Conservation (phyloP, 2,113 vertebrate species). For the Candoia aspera region DNA sequence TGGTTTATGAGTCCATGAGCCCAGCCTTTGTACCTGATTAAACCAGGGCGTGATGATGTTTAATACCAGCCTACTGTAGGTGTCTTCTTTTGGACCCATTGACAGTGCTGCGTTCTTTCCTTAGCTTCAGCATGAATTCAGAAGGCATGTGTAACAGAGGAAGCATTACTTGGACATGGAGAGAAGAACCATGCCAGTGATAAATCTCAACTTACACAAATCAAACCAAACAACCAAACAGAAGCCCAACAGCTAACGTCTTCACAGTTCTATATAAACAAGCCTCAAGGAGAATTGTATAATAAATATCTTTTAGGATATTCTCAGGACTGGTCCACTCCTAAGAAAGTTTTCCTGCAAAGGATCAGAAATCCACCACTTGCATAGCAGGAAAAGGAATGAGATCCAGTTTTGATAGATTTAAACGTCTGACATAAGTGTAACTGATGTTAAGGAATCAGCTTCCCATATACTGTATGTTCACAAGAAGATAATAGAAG, state of each 20-base stretch:
- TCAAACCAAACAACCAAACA: background rate
- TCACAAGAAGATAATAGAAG: background rate
- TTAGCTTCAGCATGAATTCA: background rate
- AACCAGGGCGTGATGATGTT: background rate
- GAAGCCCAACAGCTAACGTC: background rate
- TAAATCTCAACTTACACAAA: background rate
- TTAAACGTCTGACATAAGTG: background rate
- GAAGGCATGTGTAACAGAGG: background rate
- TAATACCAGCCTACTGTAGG: background rate
- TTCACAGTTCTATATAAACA: background rate
- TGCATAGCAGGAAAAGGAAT: background rate
- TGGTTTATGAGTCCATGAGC: too few relatives aligned
- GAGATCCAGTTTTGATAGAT: background rate
- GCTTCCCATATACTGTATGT: background rate
- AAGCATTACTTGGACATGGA: background rate
- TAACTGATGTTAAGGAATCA: background rate
- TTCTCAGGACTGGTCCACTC: background rate
- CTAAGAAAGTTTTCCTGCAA: background rate
- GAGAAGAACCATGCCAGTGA: background rate
- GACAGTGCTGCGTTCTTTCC: background rate
- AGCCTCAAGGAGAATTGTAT: background rate
- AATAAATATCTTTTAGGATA: background rate
- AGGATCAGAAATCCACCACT: background rate
- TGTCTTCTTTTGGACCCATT: background rate
- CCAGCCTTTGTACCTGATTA: too few relatives aligned